These are phyloP conservation scores for Pentalonia nigronervosa DNA, from an alignment of 1,140 invertebrate genomes.

Conservation along the genomic window DNA sequence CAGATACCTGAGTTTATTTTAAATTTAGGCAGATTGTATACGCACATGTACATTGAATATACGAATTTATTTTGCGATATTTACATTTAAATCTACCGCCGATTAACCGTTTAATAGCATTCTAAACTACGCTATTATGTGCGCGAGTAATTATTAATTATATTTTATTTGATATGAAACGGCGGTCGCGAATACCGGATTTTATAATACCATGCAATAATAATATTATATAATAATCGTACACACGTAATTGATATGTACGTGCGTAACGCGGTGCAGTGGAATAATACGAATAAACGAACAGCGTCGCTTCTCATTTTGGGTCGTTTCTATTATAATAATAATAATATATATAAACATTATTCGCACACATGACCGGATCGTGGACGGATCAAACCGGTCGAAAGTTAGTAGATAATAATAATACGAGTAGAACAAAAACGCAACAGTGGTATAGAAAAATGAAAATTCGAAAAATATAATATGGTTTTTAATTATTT, in stretches of 20 bases:
- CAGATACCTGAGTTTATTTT: neutral
- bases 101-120: neutral
- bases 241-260: neutral
- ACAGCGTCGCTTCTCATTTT: neutral
- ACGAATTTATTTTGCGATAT: neutral
- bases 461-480: no score
- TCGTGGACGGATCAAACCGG: neutral
- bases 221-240: neutral
- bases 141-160: neutral
- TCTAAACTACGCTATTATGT: neutral
- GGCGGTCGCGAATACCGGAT: neutral
- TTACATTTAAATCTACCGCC: neutral
- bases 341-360: neutral
- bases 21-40: neutral
- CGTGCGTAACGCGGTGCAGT: neutral
- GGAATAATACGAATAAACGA: neutral
- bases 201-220: neutral
- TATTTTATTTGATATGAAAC: neutral
- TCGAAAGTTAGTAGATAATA: neutral
- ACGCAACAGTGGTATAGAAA: no score
- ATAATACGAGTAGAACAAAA: neutral
- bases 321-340: neutral
- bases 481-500: no score
- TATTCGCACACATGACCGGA: neutral
- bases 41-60: neutral